phyloP scores from a whole-genome alignment of 2,797 vertebrate genomes.

The Luscinia megarhynchos region DNA sequence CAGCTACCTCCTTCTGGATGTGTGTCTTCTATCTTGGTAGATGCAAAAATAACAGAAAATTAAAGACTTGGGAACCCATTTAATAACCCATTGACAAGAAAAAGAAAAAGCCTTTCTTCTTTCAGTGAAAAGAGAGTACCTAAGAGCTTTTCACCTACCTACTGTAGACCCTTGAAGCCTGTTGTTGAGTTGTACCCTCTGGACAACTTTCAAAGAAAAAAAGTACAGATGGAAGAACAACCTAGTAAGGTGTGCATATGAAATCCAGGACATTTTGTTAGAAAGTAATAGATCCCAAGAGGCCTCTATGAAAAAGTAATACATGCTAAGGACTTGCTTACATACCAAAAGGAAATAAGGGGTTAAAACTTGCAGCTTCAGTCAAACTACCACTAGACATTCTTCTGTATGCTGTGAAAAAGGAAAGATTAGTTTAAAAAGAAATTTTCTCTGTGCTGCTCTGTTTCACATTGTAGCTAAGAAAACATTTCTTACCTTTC shows the following conservation, averaged over 20 bases:
- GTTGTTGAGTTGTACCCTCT: background rate
- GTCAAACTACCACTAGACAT: background rate
- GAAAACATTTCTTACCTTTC: conserved; percentile 23
- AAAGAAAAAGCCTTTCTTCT: background rate
- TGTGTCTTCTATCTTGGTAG: background rate
- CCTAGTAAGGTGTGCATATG: background rate
- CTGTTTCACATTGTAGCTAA: background rate
- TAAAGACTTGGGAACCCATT: background rate
- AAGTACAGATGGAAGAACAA: background rate
- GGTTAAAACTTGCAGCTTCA: background rate
- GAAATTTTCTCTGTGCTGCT: background rate
- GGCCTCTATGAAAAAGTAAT: background rate
- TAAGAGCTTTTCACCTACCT: background rate
- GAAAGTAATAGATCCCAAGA: background rate
- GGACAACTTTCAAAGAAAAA: background rate
- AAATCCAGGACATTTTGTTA: background rate
- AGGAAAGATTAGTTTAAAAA: background rate
- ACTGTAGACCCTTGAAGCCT: background rate
- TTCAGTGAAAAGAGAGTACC: background rate
- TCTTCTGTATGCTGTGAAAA: background rate
- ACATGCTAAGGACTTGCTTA: background rate
- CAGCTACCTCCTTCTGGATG: background rate
- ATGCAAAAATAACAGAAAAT: background rate
- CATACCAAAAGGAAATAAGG: background rate
- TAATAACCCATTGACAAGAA: background rate